Conservation (phyloP, 2,888 invertebrate species). For the Cheilosia pagana region DNA sequence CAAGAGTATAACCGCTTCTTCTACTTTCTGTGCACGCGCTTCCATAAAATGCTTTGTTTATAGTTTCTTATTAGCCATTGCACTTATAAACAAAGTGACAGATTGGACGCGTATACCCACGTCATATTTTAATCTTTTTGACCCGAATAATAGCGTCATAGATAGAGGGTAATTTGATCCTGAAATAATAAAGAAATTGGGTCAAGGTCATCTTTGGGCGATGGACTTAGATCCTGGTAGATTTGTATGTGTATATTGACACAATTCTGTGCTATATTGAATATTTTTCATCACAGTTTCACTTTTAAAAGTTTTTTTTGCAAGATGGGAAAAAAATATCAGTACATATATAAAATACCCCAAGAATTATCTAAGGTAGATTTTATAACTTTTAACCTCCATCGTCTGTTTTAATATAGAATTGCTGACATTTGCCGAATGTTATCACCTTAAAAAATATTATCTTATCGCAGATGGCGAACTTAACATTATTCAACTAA, state of each 20-base stretch:
- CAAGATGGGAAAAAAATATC: too few species aligned
- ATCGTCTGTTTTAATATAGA: neutral
- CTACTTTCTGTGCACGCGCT: neutral
- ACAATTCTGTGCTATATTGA: too few species aligned
- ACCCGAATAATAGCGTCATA: neutral
- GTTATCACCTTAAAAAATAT: neutral
- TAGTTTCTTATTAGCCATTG: neutral
- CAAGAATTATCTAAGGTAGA: neutral
- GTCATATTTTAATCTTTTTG: neutral
- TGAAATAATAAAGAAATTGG: neutral
- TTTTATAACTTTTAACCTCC: neutral
- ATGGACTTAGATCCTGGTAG: too few species aligned
- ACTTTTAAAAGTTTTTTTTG: too few species aligned
- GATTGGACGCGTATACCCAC: neutral
- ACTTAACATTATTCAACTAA: neutral
- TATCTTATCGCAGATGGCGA: neutral
- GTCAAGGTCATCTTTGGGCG: neutral
- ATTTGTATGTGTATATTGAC: too few species aligned
- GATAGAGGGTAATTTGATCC: neutral
- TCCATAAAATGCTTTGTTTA: neutral
- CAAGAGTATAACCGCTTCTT: neutral
- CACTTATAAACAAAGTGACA: constrained; percentile 1
- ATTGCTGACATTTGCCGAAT: neutral
- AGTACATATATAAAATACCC: too few species aligned
- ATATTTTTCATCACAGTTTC: too few species aligned